phyloP scores from a whole-genome alignment of 2,888 invertebrate genomes.

The Megaustenia siamemsis region DNA sequence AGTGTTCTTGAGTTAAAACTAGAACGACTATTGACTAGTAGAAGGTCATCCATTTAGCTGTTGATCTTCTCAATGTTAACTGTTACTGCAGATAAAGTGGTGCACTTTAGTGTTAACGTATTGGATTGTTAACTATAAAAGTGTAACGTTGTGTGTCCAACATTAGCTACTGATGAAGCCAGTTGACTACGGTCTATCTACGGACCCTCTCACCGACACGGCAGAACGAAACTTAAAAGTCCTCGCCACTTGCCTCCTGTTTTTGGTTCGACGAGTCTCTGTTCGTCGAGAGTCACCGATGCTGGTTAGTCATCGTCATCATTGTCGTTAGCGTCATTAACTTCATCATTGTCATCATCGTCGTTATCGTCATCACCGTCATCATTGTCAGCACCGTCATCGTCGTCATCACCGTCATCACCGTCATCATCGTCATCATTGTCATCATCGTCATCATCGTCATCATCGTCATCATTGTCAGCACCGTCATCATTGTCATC shows the following conservation, averaged over 20 bases:
- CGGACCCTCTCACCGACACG: slow-evolving; percentile 63
- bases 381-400: background rate
- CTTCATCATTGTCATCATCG: background rate
- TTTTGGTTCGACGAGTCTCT: slow-evolving; percentile 68
- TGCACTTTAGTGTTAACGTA: too few species aligned
- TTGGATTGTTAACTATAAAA: too few species aligned
- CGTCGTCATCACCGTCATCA: background rate
- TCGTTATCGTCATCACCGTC: background rate
- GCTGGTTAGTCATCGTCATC: slow-evolving; percentile 64
- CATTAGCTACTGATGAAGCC: slow-evolving; percentile 76
- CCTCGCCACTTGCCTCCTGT: slow-evolving; percentile 73
- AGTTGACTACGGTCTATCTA: slow-evolving; percentile 74
- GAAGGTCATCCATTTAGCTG: too few species aligned
- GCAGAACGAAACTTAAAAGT: slow-evolving; percentile 74
- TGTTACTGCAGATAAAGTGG: too few species aligned
- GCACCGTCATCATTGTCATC: background rate
- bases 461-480: too few species aligned
- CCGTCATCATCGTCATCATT: background rate
- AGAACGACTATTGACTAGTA: too few species aligned
- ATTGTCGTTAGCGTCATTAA: background rate
- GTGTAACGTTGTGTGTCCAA: too few species aligned
- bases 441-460: too few species aligned
- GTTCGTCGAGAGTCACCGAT: slow-evolving; percentile 63
- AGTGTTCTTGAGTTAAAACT: too few species aligned
- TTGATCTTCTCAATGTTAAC: too few species aligned